Base-by-base conservation (phyloP, 2,797 vertebrate species). In the Sebastes taczanowskii region DNA sequence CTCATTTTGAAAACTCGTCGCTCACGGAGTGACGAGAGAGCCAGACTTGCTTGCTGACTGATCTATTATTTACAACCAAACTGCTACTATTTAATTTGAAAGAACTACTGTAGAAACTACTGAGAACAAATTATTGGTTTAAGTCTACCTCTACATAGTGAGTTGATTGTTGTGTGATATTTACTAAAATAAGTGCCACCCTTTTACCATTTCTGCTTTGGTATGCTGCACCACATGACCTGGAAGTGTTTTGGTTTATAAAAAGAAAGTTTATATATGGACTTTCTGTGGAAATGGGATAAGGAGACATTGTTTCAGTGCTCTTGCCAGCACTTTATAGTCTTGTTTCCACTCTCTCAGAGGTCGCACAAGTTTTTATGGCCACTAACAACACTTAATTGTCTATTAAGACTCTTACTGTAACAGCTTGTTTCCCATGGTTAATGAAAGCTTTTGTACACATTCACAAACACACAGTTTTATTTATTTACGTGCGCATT, bases 301-400 rank as follows among this genome's bases (percentile, higher is more conserved):
- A 80, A 89, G 82, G 79, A 64, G 70, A 81, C 38, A 55, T 83
- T 89, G 85, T 93, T 93, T 91, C 70, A 86, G 55, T 71, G 77
- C 80, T 75, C 74, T 80, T 75, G 82, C 93, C 89, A 85, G 71
- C 35, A 65, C 82, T 94, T 95, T 93, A 95, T 91, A 81, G 81
- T 71, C 83, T 77, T 83, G 88, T 95, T 96, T 95, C 88, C 91
- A 94, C 90, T 93, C 90, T 85, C 91, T 91, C 91, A 91, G 85
- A 88, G 90, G 86, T 91, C 68, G 23, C 86, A 67, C 79, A 80
- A 29, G 66, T 86, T 93, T 94, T 94, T 93, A 95, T 76, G 69
- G 82, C 88, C 86, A 81, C 86, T 90, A 92, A 94, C 89, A 91
- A 88, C 90, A 82, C 80, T 83, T 91, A 91, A 94, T 94, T 94